Percentiles rank a stretch among this genome's conserved stretches.
Conservation (phyloP, 2,797 vertebrate genomes). For the Cygnus olor region DNA sequence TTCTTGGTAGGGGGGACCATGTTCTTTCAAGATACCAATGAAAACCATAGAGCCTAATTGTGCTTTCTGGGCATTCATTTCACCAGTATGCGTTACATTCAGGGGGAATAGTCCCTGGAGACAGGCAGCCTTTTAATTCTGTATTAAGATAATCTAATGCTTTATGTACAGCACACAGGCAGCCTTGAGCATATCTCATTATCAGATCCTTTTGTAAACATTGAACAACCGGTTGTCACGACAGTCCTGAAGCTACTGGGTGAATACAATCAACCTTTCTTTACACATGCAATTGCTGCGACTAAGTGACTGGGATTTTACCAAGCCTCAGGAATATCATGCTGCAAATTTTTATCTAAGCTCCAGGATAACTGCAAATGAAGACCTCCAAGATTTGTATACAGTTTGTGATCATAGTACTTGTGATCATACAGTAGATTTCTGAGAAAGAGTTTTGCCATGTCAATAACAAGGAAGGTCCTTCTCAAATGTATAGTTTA, state of each 20-base stretch:
- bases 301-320: neutral
- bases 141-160: neutral
- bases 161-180: neutral
- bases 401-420: neutral
- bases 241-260: neutral
- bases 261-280: neutral
- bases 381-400: neutral
- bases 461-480: neutral
- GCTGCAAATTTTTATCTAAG: neutral
- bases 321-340: neutral
- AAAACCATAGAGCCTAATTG: neutral
- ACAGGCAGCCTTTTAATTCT: neutral
- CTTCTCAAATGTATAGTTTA: neutral
- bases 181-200: neutral
- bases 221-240: neutral
- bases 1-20: neutral
- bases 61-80: neutral
- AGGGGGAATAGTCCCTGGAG: neutral
- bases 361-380: neutral
- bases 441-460: neutral
- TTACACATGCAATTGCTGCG: neutral
- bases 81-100: neutral
- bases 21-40: neutral
- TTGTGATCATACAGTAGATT: neutral
- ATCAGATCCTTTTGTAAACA: conserved; percentile 20